phyloP scores from a whole-genome alignment of 1,140 invertebrate genomes.

The Papilio machaon region DNA sequence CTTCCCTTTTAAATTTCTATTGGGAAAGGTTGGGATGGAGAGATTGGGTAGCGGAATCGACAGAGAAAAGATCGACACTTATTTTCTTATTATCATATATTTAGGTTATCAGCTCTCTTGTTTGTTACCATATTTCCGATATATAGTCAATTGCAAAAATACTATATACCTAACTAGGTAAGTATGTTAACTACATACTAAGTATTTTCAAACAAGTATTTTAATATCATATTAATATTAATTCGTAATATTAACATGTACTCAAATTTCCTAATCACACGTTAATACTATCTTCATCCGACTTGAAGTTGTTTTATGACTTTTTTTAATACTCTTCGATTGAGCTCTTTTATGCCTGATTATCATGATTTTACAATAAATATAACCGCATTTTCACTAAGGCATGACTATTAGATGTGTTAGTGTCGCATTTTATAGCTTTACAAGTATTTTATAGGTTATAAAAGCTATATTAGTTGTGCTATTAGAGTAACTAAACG shows the following conservation, averaged over 20 bases:
- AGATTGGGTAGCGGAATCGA: too few species aligned
- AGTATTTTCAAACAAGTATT: neutral
- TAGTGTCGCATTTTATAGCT: slow-evolving; percentile 3
- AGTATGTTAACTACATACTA: neutral
- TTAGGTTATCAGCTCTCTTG: too few species aligned
- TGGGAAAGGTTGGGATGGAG: too few species aligned
- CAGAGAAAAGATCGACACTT: too few species aligned
- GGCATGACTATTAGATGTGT: neutral
- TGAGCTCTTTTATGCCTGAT: neutral
- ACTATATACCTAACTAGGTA: neutral
- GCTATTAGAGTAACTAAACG: neutral
- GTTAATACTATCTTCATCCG: neutral
- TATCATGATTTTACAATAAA: slow-evolving; percentile 17
- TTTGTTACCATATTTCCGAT: too few species aligned
- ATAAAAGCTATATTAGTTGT: neutral
- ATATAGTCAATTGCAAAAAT: neutral
- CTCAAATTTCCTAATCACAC: neutral
- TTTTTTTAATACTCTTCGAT: neutral
- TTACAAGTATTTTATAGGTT: neutral
- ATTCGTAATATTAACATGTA: neutral
- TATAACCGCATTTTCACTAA: neutral
- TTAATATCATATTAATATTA: neutral
- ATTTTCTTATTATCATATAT: too few species aligned
- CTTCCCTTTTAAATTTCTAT: too few species aligned
- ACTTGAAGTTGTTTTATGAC: neutral